Base-by-base conservation (phyloP, 1,140 invertebrate genomes). In the Popillia japonica region DNA sequence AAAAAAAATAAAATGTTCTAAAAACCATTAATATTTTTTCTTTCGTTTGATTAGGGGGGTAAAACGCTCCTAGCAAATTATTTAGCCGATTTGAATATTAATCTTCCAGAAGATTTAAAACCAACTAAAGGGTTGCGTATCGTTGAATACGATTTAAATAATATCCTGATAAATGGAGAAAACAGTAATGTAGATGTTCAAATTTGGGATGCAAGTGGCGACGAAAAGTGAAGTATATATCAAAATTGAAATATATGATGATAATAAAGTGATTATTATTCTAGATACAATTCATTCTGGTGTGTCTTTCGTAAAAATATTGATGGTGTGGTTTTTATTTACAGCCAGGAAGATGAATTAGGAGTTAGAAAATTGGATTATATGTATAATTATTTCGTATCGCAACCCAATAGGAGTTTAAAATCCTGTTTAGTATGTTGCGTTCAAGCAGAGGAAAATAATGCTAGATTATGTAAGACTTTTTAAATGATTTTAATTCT, bases 361-460 rank as follows among this genome's bases (percentile, higher is more conserved):
- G 78, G 72, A 0, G 55, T 72, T 9, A 78, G 76, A 41, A 80
- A 80, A 77, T 72, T 80, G 40, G 79, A 80, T 74, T 55, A 73
- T 6, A 73, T 77, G 75, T 80, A 79, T 34, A 80, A 80, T 80
- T 80, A 80, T 44, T 80, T 80, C 27, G 78, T 80, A 9, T 72
- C 34, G 1, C 77, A 79, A 40, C 75, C 55, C 0, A 78, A 78
- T 68, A 20, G 76, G 2, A 80, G 72, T 59, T 78, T 59, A 20
- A 40, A 72, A 34, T 42, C 75, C 7, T 79, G 77, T 79, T 64
- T 80, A 23, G 77, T 77, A 14, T 80, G 78, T 76, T 74, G 73
- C 6, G 40, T 77, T n/a, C 41, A 68, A 40, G 27, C 74, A 6
- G 61, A 78, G 20, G 72, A 80, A 64, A 44, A 55, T 48, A 75